Evolutionary conservation across 2,888 invertebrate genomes (phyloP), one percentile per base, ranked within the genome.

Genomic region (Hirudinaria manillensis): DNA sequence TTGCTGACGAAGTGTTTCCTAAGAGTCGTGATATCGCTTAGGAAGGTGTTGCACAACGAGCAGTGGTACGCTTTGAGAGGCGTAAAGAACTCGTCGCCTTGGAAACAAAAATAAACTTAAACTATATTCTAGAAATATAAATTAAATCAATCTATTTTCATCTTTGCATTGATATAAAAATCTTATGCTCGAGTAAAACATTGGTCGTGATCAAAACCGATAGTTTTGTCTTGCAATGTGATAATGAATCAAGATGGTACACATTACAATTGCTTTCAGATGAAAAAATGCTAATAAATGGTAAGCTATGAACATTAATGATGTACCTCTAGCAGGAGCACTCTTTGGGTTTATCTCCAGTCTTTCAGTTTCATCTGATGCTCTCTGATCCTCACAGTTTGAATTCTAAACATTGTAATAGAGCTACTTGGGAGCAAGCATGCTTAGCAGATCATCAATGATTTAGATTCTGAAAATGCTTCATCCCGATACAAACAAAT

Each of bases 1-100:
- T 32, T 27, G 27, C 76, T 67, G 16, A 36, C 66, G 27, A 76
- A 51, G 55, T 76, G 76, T 19, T 29, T 53, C 72, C 72, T 67
- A 3, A 71, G 66, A 16, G 65, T 36, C 7, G 38, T 34, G 38
- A 32, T 67, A 55, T 76, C 72, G 32, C 72, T 73, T 21, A 34
- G 24, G 51, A 76, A 76, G 32, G 65, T 66, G 24, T 72, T 55
- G 68, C 76, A 76, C 10, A 76, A 36, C n/a, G 76, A 72, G 66
- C 76, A 76, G 67, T 65, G 72, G 53, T 66, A 76, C 1, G 76
- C 76, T 29, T 74, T 32, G 4, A 76, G n/a, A 32, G 76, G 76
- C 72, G 36, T 34, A 3, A 76, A 19, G 72, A 76, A 76, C 29
- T 76, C 76, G 21, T 76, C 38, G 13, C 76, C 76, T 75, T 34